Conservation (phyloP, 2,888 invertebrate genomes). For the Cosmopolites sordidus region DNA sequence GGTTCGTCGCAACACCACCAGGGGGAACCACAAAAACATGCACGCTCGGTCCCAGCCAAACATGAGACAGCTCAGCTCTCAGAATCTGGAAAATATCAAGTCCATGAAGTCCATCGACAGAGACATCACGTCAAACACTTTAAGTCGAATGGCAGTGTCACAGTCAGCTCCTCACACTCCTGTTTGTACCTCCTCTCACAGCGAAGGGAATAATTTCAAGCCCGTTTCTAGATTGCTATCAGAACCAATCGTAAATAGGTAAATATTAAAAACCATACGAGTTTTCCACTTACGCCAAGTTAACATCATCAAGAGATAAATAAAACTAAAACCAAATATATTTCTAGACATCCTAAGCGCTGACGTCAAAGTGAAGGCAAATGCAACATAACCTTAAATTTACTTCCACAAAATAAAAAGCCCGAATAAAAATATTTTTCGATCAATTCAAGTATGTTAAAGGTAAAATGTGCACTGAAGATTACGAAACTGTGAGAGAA, state of each 20-base stretch:
- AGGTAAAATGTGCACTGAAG: too few species aligned
- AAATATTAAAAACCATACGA: too few species aligned
- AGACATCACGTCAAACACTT: conserved; percentile 38
- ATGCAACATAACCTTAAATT: too few species aligned
- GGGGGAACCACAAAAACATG: conserved; percentile 48
- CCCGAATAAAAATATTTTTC: too few species aligned
- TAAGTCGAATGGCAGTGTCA: conserved; percentile 42
- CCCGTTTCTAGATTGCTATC: conserved; percentile 44
- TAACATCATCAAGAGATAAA: too few species aligned
- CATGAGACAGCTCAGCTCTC: conserved; percentile 47
- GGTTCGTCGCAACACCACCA: conserved; percentile 56
- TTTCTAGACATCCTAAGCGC: too few species aligned
- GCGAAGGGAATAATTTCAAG: conserved; percentile 36
- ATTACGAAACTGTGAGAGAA: too few species aligned
- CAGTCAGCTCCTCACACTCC: conserved; percentile 50
- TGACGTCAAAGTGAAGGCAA: too few species aligned
- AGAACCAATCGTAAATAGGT: conserved; percentile 42
- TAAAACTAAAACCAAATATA: too few species aligned
- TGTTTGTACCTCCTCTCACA: conserved; percentile 42
- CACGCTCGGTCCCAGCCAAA: conserved; percentile 48
- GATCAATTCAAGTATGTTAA: too few species aligned
- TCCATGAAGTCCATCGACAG: conserved; percentile 43
- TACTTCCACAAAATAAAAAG: too few species aligned
- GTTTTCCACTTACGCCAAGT: too few species aligned
- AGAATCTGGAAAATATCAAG: conserved; percentile 43